Conservation (phyloP, 2,113 vertebrate genomes). For the Oceanodroma tethys region DNA sequence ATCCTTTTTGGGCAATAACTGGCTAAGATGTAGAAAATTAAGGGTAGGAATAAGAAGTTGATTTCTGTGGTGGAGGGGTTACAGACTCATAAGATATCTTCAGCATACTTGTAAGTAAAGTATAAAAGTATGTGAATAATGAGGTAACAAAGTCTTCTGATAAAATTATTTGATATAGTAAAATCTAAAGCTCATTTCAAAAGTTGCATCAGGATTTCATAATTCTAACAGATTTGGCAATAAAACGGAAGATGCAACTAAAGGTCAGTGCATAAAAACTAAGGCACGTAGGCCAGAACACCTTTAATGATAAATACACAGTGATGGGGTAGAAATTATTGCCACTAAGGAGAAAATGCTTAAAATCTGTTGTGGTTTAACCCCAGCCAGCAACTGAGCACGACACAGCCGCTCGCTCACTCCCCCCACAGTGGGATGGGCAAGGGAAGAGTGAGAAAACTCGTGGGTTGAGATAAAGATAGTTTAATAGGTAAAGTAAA, state of each 20-base stretch:
- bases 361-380: not conserved
- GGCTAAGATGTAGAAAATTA: not conserved
- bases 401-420: too few species aligned
- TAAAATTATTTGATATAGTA: not conserved
- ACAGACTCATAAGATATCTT: not conserved
- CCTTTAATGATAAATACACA: not conserved
- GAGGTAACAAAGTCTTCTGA: not conserved
- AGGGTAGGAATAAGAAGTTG: not conserved
- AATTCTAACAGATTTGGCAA: not conserved
- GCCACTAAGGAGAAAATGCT: not conserved
- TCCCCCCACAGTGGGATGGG: too few species aligned
- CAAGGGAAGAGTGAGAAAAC: too few species aligned
- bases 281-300: not conserved
- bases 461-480: too few species aligned
- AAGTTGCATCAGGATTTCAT: not conserved
- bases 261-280: not conserved
- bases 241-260: not conserved
- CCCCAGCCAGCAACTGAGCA: too few species aligned
- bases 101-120: not conserved
- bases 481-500: too few species aligned
- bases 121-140: not conserved
- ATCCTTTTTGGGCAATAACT: not conserved
- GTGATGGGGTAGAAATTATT: not conserved
- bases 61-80: not conserved
- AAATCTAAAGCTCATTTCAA: not conserved